Evolutionary conservation across 2,888 invertebrate genomes (phyloP), one percentile per base, ranked within the genome.

Genomic region (Epirrita christyi): DNA sequence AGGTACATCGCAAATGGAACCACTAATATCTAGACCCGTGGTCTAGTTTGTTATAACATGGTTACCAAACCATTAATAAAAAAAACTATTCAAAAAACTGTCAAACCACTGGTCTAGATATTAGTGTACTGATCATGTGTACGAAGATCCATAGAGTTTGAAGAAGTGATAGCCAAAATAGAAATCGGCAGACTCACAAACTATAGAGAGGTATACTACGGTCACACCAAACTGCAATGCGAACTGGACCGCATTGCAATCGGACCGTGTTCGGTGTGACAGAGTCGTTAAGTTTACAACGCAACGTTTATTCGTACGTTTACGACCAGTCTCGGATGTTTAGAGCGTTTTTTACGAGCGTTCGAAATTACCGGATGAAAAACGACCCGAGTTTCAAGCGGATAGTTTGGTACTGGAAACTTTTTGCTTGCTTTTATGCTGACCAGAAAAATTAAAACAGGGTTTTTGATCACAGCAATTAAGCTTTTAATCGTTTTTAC

Each of bases 341-440:
- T 81, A 86, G 81, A 78, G 79, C 75, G 72, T 81, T 88, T 87
- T 86, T 88, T 87, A 88, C 83, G 87, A 86, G 71, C 78, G 66
- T 55, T 61, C 72, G 70, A 76, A 80, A 81, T 84, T 82, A 15
- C 61, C 59, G 71, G 59, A 38, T 9, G 53, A 59, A 3, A 59
- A 61, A 60, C 50, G 55, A 37, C 42, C 44, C 43, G 44, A 59
- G 64, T 60, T 50, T 44, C 41, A 36, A 61, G 58, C 59, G 59
- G 36, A 28, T 52, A 51, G 68, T 59, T 55, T 28, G 9, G 15
- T 41, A 28, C 38, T 38, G 21, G 28, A 41, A 21, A 43, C 32
- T 48, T 53, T 43, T 52, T 28, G 48, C 4, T 1, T 47, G n/a
- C 6, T 1, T 34, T 28, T 32, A 36, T 50, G 14, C 32, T 38